Evolutionary conservation across 2,888 invertebrate genomes (phyloP).

Genomic region (Leptinotarsa rubiginosa): DNA sequence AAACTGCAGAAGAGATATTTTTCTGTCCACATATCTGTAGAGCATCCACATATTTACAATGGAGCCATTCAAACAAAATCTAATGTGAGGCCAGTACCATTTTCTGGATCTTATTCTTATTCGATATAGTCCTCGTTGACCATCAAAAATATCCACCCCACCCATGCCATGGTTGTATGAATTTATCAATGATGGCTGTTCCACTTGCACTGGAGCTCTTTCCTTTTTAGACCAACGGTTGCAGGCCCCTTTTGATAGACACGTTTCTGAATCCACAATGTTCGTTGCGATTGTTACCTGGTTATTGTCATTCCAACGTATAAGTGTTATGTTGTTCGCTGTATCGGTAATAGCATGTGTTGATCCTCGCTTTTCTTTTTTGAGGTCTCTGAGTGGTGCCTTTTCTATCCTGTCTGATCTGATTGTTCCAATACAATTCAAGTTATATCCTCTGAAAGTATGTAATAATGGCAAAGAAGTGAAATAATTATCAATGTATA

Average conservation of each 20-base stretch:
- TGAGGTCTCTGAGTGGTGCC: too few relatives aligned
- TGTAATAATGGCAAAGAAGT: conserved; percentile 32
- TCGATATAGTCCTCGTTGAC: conserved; percentile 40
- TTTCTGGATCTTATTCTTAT: conserved; percentile 41
- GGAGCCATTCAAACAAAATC: conserved; percentile 44
- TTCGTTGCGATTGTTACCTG: conserved; percentile 40
- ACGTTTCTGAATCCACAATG: conserved; percentile 24
- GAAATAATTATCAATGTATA: conserved; percentile 43
- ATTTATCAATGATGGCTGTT: conserved; percentile 39
- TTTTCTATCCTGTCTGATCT: too few relatives aligned
- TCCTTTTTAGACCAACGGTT: conserved; percentile 43
- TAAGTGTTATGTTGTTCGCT: too few relatives aligned
- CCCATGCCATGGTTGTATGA: conserved; percentile 48
- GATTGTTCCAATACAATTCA: too few relatives aligned
- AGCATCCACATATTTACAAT: conserved; percentile 29
- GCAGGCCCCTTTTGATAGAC: conserved; percentile 36
- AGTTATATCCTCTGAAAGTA: too few relatives aligned
- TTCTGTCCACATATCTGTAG: conserved; percentile 20
- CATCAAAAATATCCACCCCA: conserved; percentile 43
- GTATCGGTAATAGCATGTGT: too few relatives aligned
- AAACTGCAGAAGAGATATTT: background rate
- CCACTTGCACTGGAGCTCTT: conserved; percentile 31
- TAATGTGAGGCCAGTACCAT: conserved; percentile 48
- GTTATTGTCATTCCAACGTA: conserved; percentile 41
- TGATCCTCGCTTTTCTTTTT: too few relatives aligned